Conservation (phyloP, 2,113 vertebrate species). For the Eptatretus burgeri region DNA sequence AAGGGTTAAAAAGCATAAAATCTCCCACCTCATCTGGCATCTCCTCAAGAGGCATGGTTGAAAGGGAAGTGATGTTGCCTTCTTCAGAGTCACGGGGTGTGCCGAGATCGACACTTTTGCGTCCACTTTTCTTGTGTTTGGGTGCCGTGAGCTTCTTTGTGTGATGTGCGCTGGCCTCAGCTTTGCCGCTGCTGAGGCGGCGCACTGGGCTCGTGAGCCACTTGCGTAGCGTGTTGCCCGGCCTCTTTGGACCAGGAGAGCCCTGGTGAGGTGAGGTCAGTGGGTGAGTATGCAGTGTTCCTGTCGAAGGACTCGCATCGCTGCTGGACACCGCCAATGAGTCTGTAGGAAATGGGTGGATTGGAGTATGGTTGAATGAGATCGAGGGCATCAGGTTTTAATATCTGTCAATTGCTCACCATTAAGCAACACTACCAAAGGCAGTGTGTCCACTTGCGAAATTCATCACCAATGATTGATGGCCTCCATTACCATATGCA, state of each 20-base stretch:
- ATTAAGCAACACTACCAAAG: too few species aligned
- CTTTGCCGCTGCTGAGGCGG: slow-evolving; percentile 79
- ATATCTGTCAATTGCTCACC: too few species aligned
- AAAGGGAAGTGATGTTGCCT: slow-evolving; percentile 25
- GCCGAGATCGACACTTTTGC: slow-evolving; percentile 50
- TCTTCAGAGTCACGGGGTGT: slow-evolving; percentile 89
- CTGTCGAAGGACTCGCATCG: slow-evolving; percentile 49
- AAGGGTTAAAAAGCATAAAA: not conserved
- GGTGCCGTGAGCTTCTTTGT: slow-evolving; percentile 69
- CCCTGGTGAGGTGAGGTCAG: slow-evolving; percentile 45
- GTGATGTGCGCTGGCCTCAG: slow-evolving; percentile 32
- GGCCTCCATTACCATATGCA: too few species aligned
- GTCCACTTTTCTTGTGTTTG: slow-evolving; percentile 82
- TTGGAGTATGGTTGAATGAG: not conserved
- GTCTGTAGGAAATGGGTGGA: slow-evolving; percentile 20
- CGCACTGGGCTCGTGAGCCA: slow-evolving; percentile 94
- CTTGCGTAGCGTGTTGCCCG: slow-evolving; percentile 75
- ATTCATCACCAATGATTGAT: too few species aligned
- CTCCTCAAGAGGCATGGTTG: slow-evolving; percentile 70
- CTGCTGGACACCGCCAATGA: slow-evolving; percentile 76
- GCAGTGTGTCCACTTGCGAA: too few species aligned
- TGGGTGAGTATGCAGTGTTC: slow-evolving; percentile 50
- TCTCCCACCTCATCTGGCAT: slow-evolving; percentile 55
- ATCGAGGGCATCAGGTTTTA: too few species aligned
- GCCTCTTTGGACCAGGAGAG: slow-evolving; percentile 77